These are phyloP conservation scores for Drosophila lacteicornis DNA, from an alignment of 1,140 invertebrate genomes.

Conservation along the genomic window DNA sequence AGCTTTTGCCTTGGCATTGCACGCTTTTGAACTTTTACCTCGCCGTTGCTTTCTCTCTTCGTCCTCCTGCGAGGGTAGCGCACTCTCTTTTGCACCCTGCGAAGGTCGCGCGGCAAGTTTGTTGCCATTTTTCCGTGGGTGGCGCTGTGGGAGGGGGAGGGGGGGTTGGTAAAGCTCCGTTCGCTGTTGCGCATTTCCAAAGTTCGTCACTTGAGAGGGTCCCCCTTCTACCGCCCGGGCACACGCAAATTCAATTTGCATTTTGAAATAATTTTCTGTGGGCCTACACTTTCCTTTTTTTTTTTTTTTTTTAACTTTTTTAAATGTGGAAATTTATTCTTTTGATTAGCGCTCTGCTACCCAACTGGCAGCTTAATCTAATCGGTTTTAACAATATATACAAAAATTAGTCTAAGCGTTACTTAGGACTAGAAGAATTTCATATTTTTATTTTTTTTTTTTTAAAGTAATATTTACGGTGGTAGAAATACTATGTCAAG, in stretches of 20 bases:
- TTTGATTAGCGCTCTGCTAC: too few relatives aligned
- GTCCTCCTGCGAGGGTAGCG: slow-evolving; percentile 3
- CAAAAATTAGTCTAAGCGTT: too few relatives aligned
- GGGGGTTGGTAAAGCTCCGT: slow-evolving; percentile 37
- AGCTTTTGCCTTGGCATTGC: slow-evolving; percentile 81
- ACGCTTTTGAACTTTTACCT: slow-evolving; percentile 72
- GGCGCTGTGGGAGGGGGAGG: neutral
- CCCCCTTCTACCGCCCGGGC: neutral
- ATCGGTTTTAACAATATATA: too few relatives aligned
- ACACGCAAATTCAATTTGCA: slow-evolving; percentile 71
- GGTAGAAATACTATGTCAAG: too few relatives aligned
- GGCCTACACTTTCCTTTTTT: slow-evolving; percentile 35
- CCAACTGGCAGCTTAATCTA: too few relatives aligned
- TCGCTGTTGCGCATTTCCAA: slow-evolving; percentile 77
- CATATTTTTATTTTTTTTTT: too few relatives aligned
- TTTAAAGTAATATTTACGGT: too few relatives aligned
- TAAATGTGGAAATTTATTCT: too few relatives aligned
- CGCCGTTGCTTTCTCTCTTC: slow-evolving; percentile 1
- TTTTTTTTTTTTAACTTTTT: too few relatives aligned
- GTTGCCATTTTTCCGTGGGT: slow-evolving; percentile 38
- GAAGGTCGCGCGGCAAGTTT: slow-evolving; percentile 56
- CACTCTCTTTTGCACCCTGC: slow-evolving; percentile 25
- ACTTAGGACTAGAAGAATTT: too few relatives aligned
- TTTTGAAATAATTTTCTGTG: slow-evolving; percentile 51
- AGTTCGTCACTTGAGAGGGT: slow-evolving; percentile 58